phyloP scores from a whole-genome alignment of 2,888 invertebrate genomes.

The Ecliptopera silaceata region DNA sequence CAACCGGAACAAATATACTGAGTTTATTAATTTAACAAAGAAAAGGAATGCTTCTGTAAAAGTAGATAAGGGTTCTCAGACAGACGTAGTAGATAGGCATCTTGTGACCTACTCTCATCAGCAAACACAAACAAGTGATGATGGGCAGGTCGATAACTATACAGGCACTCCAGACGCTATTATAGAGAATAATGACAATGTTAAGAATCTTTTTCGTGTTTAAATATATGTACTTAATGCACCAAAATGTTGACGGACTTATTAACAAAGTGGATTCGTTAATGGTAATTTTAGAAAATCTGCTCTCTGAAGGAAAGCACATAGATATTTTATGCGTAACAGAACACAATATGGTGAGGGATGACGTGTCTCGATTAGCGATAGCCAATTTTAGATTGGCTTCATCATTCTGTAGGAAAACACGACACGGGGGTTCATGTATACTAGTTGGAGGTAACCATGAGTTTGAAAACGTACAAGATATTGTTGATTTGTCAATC shows the following conservation, averaged over 20 bases:
- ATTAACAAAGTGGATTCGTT: background rate
- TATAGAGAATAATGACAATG: background rate
- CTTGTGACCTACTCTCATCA: too few species aligned
- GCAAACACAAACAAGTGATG: too few species aligned
- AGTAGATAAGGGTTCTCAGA: too few species aligned
- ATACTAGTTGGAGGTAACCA: background rate
- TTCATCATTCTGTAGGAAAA: background rate
- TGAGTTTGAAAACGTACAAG: background rate
- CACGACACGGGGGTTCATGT: background rate
- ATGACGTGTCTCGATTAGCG: background rate
- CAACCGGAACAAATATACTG: too few species aligned
- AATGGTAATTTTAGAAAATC: background rate
- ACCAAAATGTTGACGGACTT: conserved; percentile 5
- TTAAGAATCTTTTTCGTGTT: conserved; percentile 5
- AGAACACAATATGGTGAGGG: background rate
- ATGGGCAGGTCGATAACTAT: too few species aligned
- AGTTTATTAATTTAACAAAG: too few species aligned
- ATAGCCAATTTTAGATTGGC: conserved; percentile 2
- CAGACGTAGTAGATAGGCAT: too few species aligned
- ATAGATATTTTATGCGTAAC: background rate
- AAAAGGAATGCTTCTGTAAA: too few species aligned
- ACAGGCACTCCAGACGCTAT: too few species aligned
- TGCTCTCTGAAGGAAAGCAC: background rate
- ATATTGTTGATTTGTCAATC: background rate
- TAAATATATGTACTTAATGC: background rate